Base-by-base conservation (phyloP, 2,888 invertebrate genomes). In the Rhamnusium bicolor region DNA sequence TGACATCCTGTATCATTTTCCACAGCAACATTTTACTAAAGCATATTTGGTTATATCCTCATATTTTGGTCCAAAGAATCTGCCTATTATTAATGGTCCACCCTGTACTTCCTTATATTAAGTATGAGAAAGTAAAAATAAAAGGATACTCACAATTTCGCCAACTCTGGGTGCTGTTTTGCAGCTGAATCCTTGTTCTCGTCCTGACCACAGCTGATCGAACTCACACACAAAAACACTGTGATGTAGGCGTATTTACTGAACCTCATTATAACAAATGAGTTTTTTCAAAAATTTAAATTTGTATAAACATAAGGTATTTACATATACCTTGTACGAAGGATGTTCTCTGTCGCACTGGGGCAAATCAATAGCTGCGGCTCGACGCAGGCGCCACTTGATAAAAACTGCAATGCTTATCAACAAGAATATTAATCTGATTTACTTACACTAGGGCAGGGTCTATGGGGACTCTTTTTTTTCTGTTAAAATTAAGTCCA, bases 151-250 rank as follows among this genome's bases (percentile, higher is more conserved):
- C 77, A 85, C 85, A 85, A 68, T 78, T 83, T 84, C 8, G 83
- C 74, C 63, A 85, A 68, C 72, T 85, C 85, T 0, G 85, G 85
- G 74, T 85, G 85, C 75, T 84, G 85, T 68, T 85, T 84, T 18
- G 0, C 40, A 5, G n/a, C 40, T 40, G 81, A 78, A 65, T 83
- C 83, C 62, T 80, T 77, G 49, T 80, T 80, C 12, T 81, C 78
- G 18, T 82, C 80, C 72, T 83, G 82, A 5, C 72, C 78, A 19
- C 63, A 58, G 21, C 77, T 77, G n/a, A 75, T 40, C 1, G 75
- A 77, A 47, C 75, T 77, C 32, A 80, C 74, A 29, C 81, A 80
- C 72, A 80, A 66, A 72, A 83, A 81, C 62, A 81, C 77, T 7
- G 74, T 73, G 27, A 79, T 74, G 29, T 72, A 74, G 1, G 70